Conservation (phyloP, 2,113 vertebrate species). For the Cyprinodon tularosa region DNA sequence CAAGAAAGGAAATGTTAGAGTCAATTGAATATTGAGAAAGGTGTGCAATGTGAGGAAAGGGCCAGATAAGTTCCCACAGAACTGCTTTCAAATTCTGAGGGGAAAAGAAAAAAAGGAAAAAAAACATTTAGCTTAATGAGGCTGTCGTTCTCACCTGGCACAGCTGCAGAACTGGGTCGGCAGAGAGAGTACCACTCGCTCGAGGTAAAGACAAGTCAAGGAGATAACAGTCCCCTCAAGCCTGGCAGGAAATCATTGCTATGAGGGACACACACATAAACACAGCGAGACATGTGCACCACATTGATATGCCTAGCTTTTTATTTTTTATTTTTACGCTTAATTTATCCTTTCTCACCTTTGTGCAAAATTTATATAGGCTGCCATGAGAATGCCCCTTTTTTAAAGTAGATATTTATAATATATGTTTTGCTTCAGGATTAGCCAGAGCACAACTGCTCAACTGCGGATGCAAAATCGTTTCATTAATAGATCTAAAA, state of each 20-base stretch:
- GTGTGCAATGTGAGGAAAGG: slow-evolving; percentile 24
- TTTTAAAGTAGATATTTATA: slow-evolving; percentile 7
- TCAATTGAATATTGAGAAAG: slow-evolving; percentile 24
- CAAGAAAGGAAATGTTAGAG: slow-evolving; percentile 6
- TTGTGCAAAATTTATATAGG: slow-evolving; percentile 48
- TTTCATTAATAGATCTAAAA: slow-evolving; percentile 50
- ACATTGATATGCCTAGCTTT: slow-evolving; percentile 10
- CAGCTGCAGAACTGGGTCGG: slow-evolving; percentile 38
- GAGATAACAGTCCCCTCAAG: slow-evolving; percentile 46
- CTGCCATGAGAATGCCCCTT: slow-evolving; percentile 24
- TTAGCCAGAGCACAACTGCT: slow-evolving; percentile 32
- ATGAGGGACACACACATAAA: slow-evolving; percentile 21
- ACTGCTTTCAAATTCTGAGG: slow-evolving; percentile 37
- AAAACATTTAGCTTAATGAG: slow-evolving; percentile 53
- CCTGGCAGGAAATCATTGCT: slow-evolving; percentile 43
- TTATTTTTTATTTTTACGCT: slow-evolving; percentile 24
- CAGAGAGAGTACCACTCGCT: slow-evolving; percentile 35
- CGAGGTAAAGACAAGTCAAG: slow-evolving; percentile 47
- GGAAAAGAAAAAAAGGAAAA: background rate
- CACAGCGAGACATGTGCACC: background rate
- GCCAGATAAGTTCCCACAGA: slow-evolving; percentile 54
- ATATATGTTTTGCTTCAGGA: slow-evolving; percentile 30
- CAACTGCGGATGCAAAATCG: slow-evolving; percentile 41
- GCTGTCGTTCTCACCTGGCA: slow-evolving; percentile 61
- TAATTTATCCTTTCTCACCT: slow-evolving; percentile 22